Base-by-base conservation (phyloP, 92 coral and sea anemone genomes). In the Phenganax marumi region DNA sequence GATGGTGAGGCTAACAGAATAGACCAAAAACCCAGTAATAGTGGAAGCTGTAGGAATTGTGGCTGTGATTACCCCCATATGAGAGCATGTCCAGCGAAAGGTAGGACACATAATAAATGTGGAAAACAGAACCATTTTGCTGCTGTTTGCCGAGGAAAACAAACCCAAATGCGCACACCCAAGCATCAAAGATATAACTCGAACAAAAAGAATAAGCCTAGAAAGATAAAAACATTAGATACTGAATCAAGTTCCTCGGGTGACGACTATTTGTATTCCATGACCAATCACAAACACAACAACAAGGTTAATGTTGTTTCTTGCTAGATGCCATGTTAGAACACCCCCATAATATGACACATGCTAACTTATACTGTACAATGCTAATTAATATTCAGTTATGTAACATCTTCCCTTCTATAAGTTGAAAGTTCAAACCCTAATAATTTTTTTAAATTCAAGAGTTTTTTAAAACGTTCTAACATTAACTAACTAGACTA, bases 51-150 rank as follows among this genome's bases (percentile, higher is more conserved):
- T n/a, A n/a, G n/a, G n/a, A n/a, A n/a, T n/a, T n/a, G n/a, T n/a
- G n/a, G n/a, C n/a, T n/a, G n/a, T n/a, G n/a, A n/a, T n/a, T n/a
- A n/a, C n/a, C n/a, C n/a, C n/a, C n/a, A n/a, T n/a, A n/a, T n/a
- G n/a, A n/a, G n/a, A n/a, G n/a, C n/a, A 24, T 84, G 84, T 54
- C 87, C 87, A 55, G 87, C 87, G 39, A 72, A 60, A 54, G 80
- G 80, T 17, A 81, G 18, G n/a, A 17, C 50, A 8, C 69, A 61
- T 80, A 81, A 53, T 24, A 69, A 81, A 10, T 70, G 87, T n/a
- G 66, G 84, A 7, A 50, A 26, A n/a, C 84, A 0, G 33, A 84
- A 76, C 77, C 84, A 76, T 65, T 84, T 84, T 56, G 76, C 53
- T 13, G 50, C 46, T 11, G 79, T 81, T 12, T 77, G 84, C 43